These are phyloP conservation scores for Podiceps cristatus DNA, from an alignment of 2,113 vertebrate species.

Conservation along the genomic window DNA sequence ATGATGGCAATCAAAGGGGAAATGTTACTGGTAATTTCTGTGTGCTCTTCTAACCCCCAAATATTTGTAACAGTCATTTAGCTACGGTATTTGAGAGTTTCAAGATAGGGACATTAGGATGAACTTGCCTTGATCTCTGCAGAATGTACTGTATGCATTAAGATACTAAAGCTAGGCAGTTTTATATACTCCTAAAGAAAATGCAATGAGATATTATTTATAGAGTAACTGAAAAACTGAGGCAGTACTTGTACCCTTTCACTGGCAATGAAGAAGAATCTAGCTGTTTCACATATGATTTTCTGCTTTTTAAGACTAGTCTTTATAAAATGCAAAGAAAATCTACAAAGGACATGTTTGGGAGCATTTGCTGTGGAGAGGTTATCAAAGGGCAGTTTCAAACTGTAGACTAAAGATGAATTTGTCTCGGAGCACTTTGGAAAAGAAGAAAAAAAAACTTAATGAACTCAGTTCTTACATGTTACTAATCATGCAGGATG, in stretches of 20 bases:
- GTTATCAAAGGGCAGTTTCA: not conserved
- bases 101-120: not conserved
- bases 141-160: not conserved
- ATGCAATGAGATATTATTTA: not conserved
- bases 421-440: not conserved
- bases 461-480: not conserved
- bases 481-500: not conserved
- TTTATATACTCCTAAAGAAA: not conserved
- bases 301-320: not conserved
- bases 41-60: constrained; percentile 14
- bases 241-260: not conserved
- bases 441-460: not conserved
- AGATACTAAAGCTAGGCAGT: not conserved
- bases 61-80: constrained; percentile 50
- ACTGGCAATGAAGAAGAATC: not conserved
- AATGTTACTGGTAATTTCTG: constrained; percentile 50
- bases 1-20: constrained; percentile 49
- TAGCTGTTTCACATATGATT: not conserved
- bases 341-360: not conserved
- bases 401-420: not conserved
- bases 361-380: not conserved
- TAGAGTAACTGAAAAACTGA: not conserved
- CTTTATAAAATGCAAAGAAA: not conserved
- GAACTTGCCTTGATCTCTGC: constrained; percentile 34
- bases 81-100: not conserved